Evolutionary conservation across 2,888 invertebrate genomes (phyloP).

Genomic region (Arenicola marina): DNA sequence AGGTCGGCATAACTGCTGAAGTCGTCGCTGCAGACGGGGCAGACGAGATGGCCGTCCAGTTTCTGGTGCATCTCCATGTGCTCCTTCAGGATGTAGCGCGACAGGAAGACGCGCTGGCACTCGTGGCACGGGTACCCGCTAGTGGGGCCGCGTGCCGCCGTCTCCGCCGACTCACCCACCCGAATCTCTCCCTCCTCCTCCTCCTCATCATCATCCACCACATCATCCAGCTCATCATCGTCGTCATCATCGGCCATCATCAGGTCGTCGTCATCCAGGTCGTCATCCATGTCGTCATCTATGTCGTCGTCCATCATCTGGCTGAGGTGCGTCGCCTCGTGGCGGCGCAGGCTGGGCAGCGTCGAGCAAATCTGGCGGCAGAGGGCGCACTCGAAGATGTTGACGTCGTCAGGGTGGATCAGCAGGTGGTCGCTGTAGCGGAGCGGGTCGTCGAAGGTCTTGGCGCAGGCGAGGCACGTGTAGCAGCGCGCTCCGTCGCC

Average conservation of each 20-base stretch:
- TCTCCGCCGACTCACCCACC: not conserved
- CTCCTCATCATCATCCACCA: not conserved
- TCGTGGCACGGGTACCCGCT: not conserved
- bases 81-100: not conserved
- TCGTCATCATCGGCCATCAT: not conserved
- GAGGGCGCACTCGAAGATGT: slow-evolving; percentile 31
- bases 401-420: slow-evolving; percentile 12
- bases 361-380: slow-evolving; percentile 28
- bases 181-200: not conserved
- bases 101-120: slow-evolving; percentile 9
- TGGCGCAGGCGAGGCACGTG: slow-evolving; percentile 28
- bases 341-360: slow-evolving; percentile 16
- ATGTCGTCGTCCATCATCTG: not conserved
- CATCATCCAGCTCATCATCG: not conserved
- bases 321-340: slow-evolving; percentile 23
- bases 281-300: not conserved
- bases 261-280: not conserved
- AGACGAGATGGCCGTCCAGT: slow-evolving; percentile 1
- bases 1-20: slow-evolving; percentile 13
- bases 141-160: not conserved
- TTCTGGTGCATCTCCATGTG: slow-evolving; percentile 15
- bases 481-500: slow-evolving; percentile 16
- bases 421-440: slow-evolving; percentile 28
- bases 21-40: slow-evolving; percentile 10
- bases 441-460: slow-evolving; percentile 27